Percentiles rank a stretch among this genome's conserved stretches.
These are phyloP conservation scores for Eretmochelys imbricata DNA, from an alignment of 2,113 vertebrate genomes.

Conservation along the genomic window DNA sequence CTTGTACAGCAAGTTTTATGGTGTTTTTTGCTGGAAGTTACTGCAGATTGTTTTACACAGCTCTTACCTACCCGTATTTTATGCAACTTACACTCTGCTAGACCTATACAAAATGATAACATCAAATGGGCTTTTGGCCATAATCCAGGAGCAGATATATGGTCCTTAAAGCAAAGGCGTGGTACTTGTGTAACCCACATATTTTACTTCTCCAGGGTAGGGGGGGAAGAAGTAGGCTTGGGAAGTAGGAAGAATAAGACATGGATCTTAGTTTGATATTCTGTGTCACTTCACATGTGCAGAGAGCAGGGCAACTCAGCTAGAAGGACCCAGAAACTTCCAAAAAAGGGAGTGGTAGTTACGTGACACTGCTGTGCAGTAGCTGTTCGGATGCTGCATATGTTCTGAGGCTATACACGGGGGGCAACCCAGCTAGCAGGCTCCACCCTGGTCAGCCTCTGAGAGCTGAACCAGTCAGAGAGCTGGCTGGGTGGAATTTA, in stretches of 20 bases:
- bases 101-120: background rate
- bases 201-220: background rate
- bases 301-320: too few species aligned
- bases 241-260: background rate
- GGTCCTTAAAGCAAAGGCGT: background rate
- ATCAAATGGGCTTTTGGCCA: background rate
- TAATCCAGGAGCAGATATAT: background rate
- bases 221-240: too few species aligned
- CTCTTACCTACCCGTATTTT: background rate
- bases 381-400: too few species aligned
- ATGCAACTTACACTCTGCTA: background rate
- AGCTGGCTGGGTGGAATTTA: too few species aligned
- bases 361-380: too few species aligned
- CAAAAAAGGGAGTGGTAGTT: too few species aligned
- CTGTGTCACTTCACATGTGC: too few species aligned
- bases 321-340: too few species aligned
- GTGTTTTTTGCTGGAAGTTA: constrained; percentile 54
- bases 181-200: background rate
- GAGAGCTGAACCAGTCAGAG: too few species aligned
- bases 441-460: too few species aligned
- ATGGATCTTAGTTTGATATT: background rate
- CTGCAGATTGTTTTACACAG: constrained; percentile 11
- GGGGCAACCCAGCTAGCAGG: too few species aligned
- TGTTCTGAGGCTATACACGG: too few species aligned
- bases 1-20: constrained; percentile 37